Evolutionary conservation across 1,140 invertebrate species (phyloP), one percentile per base, ranked within the genome.

Genomic region (Geopemphigus sp.): DNA sequence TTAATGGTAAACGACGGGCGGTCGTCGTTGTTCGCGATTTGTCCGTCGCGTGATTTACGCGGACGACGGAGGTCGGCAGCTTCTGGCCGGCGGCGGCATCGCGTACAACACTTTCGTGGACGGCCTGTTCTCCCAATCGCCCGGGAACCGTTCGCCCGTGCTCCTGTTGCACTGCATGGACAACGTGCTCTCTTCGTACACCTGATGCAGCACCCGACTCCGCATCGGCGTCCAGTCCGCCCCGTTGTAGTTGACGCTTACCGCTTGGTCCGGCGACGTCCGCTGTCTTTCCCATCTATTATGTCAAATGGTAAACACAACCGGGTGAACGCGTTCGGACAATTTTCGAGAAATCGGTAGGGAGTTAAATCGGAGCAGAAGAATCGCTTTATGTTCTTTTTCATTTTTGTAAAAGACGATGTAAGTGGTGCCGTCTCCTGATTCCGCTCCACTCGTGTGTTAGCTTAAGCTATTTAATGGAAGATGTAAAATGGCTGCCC

Each of bases 111-210:
- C 85, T 5, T 86, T 86, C 14, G 89, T 88, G 5, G 88, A 83
- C 0, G 88, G 88, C 50, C 90, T 88, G 82, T 89, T 90, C 70
- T 90, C 88, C 91, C 91, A 92, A 45, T 90, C 85, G 15, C 91
- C 92, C 15, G 92, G 93, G 85, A 97, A 95, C 83, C 95, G 87
- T 72, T 89, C 88, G 17, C 96, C 96, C 83, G 93, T 91, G 5
- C 94, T 97, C 84, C 91, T 90, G 86, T 98, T 98, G 85, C 97
- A 98, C 84, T 98, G 95, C 94, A 98, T 96, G 68, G 95, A 95
- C 64, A 98, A 88, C 26, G 95, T 92, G 3, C 95, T 91, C 82
- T 92, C 90, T n/a, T 89, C 87, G 84, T 97, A 98, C 17, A 97
- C 88, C 74, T 91, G 88, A 39, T 91, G 87, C 39, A 98, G 86